phyloP scores from a whole-genome alignment of 2,888 invertebrate species.

The Minunthozetes semirufus region DNA sequence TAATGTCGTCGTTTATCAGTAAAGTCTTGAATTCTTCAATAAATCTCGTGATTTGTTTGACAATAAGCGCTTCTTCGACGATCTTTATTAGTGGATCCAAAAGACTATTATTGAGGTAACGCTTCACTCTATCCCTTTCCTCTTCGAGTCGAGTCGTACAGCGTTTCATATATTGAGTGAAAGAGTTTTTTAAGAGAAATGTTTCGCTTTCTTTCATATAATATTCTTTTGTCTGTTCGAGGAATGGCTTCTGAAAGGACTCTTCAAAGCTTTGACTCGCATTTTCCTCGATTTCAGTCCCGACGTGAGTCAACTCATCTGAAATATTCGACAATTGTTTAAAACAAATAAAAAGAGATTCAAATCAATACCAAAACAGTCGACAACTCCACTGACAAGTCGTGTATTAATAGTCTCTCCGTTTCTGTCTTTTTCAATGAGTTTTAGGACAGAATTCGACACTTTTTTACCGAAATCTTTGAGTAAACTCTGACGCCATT shows the following conservation, averaged over 20 bases:
- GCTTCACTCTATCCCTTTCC: conserved; percentile 86
- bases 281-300: conserved; percentile 62
- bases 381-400: conserved; percentile 61
- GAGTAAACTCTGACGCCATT: conserved; percentile 89
- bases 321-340: background rate
- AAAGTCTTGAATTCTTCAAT: conserved; percentile 84
- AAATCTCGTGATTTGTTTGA: conserved; percentile 90
- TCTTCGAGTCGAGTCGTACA: conserved; percentile 67
- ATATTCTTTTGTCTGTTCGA: conserved; percentile 88
- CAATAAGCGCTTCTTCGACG: conserved; percentile 88
- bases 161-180: conserved; percentile 98
- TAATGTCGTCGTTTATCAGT: conserved; percentile 87
- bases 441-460: conserved; percentile 88
- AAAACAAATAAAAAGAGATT: background rate
- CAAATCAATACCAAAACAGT: conserved; percentile 15
- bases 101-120: conserved; percentile 90
- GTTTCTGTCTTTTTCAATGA: conserved; percentile 90
- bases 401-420: conserved; percentile 95
- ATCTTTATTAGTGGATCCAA: conserved; percentile 77
- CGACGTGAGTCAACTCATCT: conserved; percentile 86
- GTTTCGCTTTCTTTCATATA: conserved; percentile 88
- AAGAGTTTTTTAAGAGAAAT: conserved; percentile 86
- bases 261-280: conserved; percentile 70
- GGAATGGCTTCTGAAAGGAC: conserved; percentile 83
- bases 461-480: conserved; percentile 58